A percentile compares a stretch with the other conserved stretches of the same genome.
Evolutionary conservation across 2,888 invertebrate species (phyloP).

Genomic region (Steinernema hermaphroditum): DNA sequence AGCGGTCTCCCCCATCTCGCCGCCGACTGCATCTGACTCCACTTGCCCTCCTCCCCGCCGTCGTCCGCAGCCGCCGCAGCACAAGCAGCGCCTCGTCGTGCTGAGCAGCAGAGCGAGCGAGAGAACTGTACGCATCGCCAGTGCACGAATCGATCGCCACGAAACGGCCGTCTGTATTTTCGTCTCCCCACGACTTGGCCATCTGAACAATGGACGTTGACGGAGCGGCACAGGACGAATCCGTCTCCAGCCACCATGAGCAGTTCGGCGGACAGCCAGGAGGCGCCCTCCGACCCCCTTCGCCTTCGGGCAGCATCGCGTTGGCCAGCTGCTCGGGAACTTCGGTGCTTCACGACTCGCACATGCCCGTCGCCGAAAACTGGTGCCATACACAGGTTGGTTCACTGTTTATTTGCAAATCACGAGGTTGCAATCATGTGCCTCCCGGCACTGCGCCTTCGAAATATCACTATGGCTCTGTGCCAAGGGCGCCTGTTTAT

Average conservation of each 20-base stretch:
- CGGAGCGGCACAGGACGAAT: conserved; percentile 10
- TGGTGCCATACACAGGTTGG: conserved; percentile 87
- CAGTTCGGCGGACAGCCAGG: background rate
- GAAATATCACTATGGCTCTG: too few relatives aligned
- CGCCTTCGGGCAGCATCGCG: conserved; percentile 12
- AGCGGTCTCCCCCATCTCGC: too few relatives aligned
- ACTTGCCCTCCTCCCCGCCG: background rate
- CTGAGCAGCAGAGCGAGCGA: background rate
- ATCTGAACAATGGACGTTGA: conserved; percentile 5
- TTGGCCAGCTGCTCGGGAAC: background rate
- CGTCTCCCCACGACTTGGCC: too few relatives aligned
- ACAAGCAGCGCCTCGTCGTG: background rate
- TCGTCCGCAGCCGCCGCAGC: background rate
- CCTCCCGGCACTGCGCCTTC: too few relatives aligned
- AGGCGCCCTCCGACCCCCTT: background rate
- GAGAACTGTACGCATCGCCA: background rate
- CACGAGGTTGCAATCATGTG: background rate
- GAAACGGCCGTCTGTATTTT: too few relatives aligned
- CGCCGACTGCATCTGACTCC: background rate
- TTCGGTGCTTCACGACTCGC: conserved; percentile 37
- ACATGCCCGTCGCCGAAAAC: conserved; percentile 90
- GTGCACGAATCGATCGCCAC: background rate
- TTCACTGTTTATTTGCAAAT: conserved; percentile 7
- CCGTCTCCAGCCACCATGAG: conserved; percentile 4
- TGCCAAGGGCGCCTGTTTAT: too few relatives aligned